phyloP scores from a whole-genome alignment of 2,113 vertebrate genomes.

The Gavia stellata region DNA sequence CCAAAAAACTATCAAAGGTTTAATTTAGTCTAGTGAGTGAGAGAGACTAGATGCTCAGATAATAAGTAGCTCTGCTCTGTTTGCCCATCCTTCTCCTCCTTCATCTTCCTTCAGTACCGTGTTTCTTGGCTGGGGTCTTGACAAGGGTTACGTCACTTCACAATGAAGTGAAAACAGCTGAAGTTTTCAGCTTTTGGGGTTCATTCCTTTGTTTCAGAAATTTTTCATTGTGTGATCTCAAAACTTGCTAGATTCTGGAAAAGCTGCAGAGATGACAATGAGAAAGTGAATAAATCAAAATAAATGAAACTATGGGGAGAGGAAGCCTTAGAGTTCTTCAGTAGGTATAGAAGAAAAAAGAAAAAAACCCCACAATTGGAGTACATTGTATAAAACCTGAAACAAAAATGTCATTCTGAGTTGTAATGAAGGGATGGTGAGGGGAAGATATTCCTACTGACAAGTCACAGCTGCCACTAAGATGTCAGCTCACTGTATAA shows the following conservation, averaged over 20 bases:
- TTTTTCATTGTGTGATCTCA: neutral
- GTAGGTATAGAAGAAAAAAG: neutral
- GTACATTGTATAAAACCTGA: neutral
- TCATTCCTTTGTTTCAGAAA: neutral
- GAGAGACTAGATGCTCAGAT: neutral
- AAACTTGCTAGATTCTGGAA: neutral
- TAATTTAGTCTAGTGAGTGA: neutral
- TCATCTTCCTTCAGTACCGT: neutral
- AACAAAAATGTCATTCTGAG: neutral
- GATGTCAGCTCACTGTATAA: neutral
- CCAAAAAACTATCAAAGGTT: neutral
- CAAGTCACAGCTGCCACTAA: neutral
- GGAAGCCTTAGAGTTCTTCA: neutral
- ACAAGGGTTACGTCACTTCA: neutral
- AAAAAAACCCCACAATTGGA: rapidly evolving
- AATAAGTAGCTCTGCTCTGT: neutral
- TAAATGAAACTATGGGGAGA: neutral
- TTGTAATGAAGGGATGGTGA: neutral
- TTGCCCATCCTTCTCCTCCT: neutral
- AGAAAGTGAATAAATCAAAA: neutral
- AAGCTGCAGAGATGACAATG: neutral
- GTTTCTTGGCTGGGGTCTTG: neutral
- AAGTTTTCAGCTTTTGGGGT: neutral
- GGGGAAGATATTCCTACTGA: neutral
- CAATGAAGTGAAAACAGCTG: neutral